These are phyloP conservation scores for Allobates femoralis DNA, from an alignment of 2,797 vertebrate species.

Conservation along the genomic window DNA sequence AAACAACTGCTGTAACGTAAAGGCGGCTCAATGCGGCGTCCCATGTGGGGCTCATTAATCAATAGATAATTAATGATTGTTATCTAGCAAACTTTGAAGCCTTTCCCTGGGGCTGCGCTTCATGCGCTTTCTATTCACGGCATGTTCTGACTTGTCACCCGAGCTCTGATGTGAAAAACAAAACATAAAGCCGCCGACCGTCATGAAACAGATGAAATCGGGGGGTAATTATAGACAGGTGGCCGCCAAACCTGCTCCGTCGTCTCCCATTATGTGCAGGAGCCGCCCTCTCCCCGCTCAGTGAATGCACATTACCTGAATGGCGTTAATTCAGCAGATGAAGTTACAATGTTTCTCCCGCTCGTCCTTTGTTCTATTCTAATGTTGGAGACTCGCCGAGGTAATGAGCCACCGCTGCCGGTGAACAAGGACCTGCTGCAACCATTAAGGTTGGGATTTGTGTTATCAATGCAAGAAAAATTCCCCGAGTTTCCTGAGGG, in stretches of 20 bases:
- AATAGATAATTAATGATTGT: constrained; percentile 49
- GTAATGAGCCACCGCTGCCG: neutral
- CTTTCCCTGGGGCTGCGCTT: constrained; percentile 11
- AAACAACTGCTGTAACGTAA: constrained; percentile 10
- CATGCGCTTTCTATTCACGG: constrained; percentile 8
- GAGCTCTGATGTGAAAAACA: neutral
- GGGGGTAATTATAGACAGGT: constrained; percentile 36
- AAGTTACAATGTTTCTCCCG: neutral
- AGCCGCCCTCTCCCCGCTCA: neutral
- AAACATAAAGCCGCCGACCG: neutral
- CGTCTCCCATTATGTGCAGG: neutral
- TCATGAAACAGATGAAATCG: neutral
- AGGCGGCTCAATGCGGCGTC: neutral
- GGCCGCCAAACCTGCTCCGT: constrained; percentile 42
- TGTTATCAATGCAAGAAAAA: too few species aligned
- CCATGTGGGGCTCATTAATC: constrained; percentile 52
- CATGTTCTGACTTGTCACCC: constrained; percentile 20
- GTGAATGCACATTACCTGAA: neutral
- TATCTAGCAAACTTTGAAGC: constrained; percentile 18
- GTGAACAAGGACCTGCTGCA: neutral
- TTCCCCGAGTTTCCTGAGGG: neutral
- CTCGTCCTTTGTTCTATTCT: neutral
- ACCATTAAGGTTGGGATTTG: neutral
- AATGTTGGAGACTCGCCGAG: neutral
- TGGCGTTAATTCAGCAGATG: constrained; percentile 6